Conservation (phyloP, 2,888 invertebrate genomes). For the Papilio gigon region DNA sequence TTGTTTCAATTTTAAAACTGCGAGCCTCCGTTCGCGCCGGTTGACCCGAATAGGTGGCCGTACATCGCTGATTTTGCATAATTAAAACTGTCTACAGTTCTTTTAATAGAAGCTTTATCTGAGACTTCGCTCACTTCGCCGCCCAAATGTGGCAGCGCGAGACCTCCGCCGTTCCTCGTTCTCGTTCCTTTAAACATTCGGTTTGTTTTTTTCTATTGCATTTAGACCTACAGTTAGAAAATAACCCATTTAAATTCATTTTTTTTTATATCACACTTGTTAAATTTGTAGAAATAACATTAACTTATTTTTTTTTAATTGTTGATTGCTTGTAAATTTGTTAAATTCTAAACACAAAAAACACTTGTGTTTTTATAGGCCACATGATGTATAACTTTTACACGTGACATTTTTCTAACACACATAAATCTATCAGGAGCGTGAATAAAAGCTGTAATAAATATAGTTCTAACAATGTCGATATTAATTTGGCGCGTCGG, state of each 20-base stretch:
- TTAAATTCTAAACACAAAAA: neutral
- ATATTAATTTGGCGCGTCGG: conserved; percentile 25
- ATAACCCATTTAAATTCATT: no score
- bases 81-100: conserved; percentile 67
- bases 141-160: conserved; percentile 20
- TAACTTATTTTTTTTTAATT: no score
- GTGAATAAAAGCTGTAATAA: conserved; percentile 8
- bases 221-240: neutral
- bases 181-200: neutral
- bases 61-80: conserved; percentile 70
- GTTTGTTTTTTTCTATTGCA: neutral
- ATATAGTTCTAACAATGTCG: conserved; percentile 30
- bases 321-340: no score
- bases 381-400: neutral
- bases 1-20: conserved; percentile 68
- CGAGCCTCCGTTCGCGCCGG: conserved; percentile 56
- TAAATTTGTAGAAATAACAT: no score
- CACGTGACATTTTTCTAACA: conserved; percentile 6
- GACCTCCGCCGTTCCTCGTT: neutral
- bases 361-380: neutral
- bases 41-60: conserved; percentile 64
- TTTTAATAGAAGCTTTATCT: conserved; percentile 51
- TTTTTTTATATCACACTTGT: no score
- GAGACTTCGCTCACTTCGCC: conserved; percentile 40
- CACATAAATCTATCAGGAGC: conserved; percentile 18